Base-by-base conservation (phyloP, 2,888 invertebrate genomes). In the Agrotis puta region DNA sequence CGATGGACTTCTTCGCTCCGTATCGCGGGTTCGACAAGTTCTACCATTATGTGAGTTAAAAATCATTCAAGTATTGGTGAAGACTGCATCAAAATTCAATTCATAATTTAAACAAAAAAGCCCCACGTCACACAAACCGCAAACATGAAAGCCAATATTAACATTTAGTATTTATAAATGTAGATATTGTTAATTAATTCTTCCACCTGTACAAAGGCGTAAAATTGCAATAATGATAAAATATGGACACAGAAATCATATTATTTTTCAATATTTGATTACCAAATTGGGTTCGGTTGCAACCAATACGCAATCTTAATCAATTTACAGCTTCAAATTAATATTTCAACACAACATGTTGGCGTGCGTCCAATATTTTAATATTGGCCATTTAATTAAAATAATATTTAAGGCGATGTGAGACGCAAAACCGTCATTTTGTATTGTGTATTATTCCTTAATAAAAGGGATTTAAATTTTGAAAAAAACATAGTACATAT, bases 341-440 rank as follows among this genome's bases (percentile, higher is more conserved):
- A 79, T 56, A 78, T 45, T 53, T 78, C 43, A 76, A 70, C 72
- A 13, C 45, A 71, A 56, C 45, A n/a, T 57, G 54, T 74, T 79
- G 74, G 80, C 75, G 16, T 16, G 48, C 72, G 51, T 50, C 58
- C 81, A 54, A 67, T 59, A 75, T 62, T 75, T 67, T 22, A 81
- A 67, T 75, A 63, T 63, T 33, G 43, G n/a, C 7, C 2, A 76
- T 59, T 81, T 67, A 67, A 75, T 75, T 81, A 75, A 77, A 68
- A 53, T 68, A 50, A 51, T 75, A 74, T 75, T 57, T 47, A 33
- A n/a, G n/a, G n/a, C n/a, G n/a, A n/a, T n/a, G n/a, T n/a, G n/a
- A n/a, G n/a, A n/a, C n/a, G n/a, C n/a, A n/a, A n/a, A n/a, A n/a
- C n/a, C n/a, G n/a, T n/a, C n/a, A n/a, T n/a, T n/a, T n/a, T n/a